Evolutionary conservation across 1,140 invertebrate species (phyloP).

Genomic region (Ganaspis sp.): DNA sequence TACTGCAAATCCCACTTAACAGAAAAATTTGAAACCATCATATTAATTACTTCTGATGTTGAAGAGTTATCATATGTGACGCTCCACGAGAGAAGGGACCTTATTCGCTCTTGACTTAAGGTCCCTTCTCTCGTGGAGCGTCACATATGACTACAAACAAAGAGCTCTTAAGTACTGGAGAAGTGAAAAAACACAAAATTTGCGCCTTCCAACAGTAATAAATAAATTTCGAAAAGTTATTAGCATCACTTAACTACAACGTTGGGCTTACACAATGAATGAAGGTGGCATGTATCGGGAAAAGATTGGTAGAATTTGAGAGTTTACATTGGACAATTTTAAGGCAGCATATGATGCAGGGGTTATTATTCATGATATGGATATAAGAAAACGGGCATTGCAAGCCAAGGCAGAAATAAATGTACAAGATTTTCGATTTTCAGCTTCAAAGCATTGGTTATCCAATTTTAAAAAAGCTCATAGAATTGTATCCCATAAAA

Average conservation of each 20-base stretch:
- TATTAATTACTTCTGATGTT: too few species aligned
- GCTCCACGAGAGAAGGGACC: too few species aligned
- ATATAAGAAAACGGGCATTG: neutral
- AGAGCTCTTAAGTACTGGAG: constrained; percentile 34
- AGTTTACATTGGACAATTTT: constrained; percentile 34
- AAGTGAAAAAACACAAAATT: constrained; percentile 38
- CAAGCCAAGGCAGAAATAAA: too few species aligned
- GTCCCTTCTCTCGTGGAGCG: too few species aligned
- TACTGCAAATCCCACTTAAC: too few species aligned
- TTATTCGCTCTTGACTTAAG: too few species aligned
- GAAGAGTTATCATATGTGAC: too few species aligned
- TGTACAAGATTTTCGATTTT: too few species aligned
- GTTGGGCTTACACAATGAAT: neutral
- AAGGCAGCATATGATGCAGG: neutral
- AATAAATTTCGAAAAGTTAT: constrained; percentile 32
- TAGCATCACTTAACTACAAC: neutral
- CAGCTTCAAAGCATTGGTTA: too few species aligned
- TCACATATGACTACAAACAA: constrained; percentile 37
- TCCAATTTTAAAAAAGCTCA: too few species aligned
- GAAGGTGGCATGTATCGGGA: constrained; percentile 31
- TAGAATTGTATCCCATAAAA: too few species aligned
- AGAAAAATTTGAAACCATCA: too few species aligned
- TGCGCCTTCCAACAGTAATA: constrained; percentile 13
- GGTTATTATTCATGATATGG: constrained; percentile 33
- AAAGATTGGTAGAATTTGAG: constrained; percentile 39